Conservation (phyloP, 2,113 vertebrate genomes). For the Anarhynchus alexandrinus region DNA sequence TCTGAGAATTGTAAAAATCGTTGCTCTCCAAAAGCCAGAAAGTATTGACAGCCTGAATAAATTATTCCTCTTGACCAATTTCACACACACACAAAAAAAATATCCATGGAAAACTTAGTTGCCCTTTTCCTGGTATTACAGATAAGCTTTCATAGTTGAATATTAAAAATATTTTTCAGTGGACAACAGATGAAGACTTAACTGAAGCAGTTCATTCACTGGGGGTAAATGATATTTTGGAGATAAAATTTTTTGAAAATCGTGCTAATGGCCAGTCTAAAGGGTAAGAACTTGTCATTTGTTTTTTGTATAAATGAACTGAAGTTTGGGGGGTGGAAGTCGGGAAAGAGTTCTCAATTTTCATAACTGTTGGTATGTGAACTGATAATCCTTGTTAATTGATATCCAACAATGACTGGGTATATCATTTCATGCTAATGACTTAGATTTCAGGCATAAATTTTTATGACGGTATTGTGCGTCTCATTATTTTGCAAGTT, state of each 20-base stretch:
- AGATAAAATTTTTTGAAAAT: slow-evolving; percentile 99
- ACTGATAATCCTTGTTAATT: neutral
- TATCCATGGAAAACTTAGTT: neutral
- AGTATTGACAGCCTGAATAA: neutral
- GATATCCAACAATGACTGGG: neutral
- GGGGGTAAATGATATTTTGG: slow-evolving; percentile 95
- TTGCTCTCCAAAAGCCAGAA: neutral
- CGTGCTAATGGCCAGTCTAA: slow-evolving; percentile 98
- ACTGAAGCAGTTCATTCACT: slow-evolving; percentile 95
- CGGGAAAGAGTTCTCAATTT: neutral
- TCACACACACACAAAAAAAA: neutral
- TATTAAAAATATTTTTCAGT: slow-evolving; percentile 78
- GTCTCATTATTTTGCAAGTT: neutral
- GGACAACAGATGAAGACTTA: slow-evolving; percentile 99
- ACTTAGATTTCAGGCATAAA: neutral
- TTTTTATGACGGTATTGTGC: neutral
- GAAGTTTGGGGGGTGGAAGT: neutral
- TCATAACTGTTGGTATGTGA: neutral
- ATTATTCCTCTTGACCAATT: neutral
- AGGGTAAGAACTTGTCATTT: slow-evolving; percentile 80
- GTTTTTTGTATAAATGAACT: neutral
- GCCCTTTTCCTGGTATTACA: neutral
- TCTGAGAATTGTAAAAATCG: neutral
- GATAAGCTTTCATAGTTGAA: slow-evolving; percentile 28
- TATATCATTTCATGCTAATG: neutral